Evolutionary conservation across 2,113 vertebrate species (phyloP), one percentile per base, ranked within the genome.

Genomic region (Willisornis vidua): DNA sequence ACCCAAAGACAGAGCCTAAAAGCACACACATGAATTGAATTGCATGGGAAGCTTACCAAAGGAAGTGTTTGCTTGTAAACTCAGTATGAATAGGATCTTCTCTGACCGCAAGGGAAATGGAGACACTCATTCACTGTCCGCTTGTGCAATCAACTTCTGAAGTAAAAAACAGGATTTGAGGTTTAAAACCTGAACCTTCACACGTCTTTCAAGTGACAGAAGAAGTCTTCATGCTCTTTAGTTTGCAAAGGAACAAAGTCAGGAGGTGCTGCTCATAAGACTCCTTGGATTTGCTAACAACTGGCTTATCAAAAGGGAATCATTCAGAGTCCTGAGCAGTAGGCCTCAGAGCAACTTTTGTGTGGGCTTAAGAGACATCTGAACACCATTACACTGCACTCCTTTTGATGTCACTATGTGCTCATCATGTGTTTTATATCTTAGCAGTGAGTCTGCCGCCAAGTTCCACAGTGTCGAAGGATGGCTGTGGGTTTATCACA

Each of bases 11-110:
- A 48, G 82, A 62, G 80, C 66, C 74, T 76, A 92, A 95, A 89
- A 93, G 86, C 91, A 89, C 4, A 5, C 72, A 37, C 74, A 83
- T 90, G 54, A 95, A 90, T 67, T 83, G 63, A 78, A 90, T 85
- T 76, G 85, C 89, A 93, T 33, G 91, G 92, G 96, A 85, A 91
- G 83, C 88, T 94, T 65, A 91, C 93, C 92, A 96, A 86, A 96
- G 94, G 95, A 96, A 97, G 88, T 75, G 92, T 86, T 90, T 85
- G 86, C 94, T 96, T 96, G 96, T 94, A 94, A 91, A 94, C 76
- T 80, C 90, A 48, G 67, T 49, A 92, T 95, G 92, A 96, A 92
- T 95, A 96, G 92, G 93, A 96, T 97, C 94, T 95, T 90, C 96
- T 85, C 89, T 87, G 91, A 90, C 95, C 95, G 7, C 91, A 97